Conservation (phyloP, 1,140 invertebrate genomes). For the Psilanteris sp. region DNA sequence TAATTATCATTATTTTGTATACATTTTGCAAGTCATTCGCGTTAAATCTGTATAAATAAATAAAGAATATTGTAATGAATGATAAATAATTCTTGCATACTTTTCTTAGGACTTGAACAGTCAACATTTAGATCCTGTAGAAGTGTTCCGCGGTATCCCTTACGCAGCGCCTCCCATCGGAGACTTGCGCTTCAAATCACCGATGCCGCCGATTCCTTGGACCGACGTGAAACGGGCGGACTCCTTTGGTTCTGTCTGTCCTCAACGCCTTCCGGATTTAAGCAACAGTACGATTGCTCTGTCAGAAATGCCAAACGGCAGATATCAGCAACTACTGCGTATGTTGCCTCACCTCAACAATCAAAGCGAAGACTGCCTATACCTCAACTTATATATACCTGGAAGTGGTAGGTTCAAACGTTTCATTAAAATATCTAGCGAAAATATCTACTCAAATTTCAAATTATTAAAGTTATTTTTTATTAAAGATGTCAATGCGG, state of each 20-base stretch:
- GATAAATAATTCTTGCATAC: too few relatives aligned
- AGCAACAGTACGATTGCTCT: conserved; percentile 86
- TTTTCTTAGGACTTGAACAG: conserved; percentile 86
- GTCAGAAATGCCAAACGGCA: conserved; percentile 84
- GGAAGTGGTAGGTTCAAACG: conserved; percentile 84
- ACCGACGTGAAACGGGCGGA: conserved; percentile 87
- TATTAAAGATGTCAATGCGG: too few relatives aligned
- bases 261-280: conserved; percentile 87
- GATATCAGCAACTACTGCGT: conserved; percentile 84
- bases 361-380: conserved; percentile 94
- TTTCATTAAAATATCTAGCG: conserved; percentile 17
- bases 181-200: conserved; percentile 86
- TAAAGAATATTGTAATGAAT: too few relatives aligned
- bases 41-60: too few relatives aligned
- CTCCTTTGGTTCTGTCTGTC: conserved; percentile 87
- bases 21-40: too few relatives aligned
- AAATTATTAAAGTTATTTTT: too few relatives aligned
- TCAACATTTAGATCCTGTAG: conserved; percentile 88
- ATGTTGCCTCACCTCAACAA: conserved; percentile 85
- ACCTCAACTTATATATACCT: conserved; percentile 93
- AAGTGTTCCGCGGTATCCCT: conserved; percentile 89
- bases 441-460: too few relatives aligned
- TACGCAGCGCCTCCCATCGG: conserved; percentile 90
- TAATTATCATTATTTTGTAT: too few relatives aligned
- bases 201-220: conserved; percentile 85